Evolutionary conservation across 2,888 invertebrate species (phyloP).

Genomic region (Epinotia nisella): DNA sequence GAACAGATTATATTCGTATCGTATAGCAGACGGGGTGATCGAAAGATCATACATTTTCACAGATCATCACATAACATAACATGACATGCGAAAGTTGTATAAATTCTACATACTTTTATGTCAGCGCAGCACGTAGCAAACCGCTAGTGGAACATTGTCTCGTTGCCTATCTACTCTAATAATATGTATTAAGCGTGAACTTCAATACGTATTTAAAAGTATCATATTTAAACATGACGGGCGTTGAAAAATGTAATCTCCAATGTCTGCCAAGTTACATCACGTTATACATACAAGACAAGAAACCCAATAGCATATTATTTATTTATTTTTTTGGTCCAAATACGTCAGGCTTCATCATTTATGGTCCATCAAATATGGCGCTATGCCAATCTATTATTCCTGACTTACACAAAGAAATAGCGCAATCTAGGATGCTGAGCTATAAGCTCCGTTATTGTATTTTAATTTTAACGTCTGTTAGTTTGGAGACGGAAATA

Average conservation of each 20-base stretch:
- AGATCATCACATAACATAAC: background rate
- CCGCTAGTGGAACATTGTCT: background rate
- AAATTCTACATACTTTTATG: background rate
- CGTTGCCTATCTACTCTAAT: background rate
- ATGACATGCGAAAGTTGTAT: constrained; percentile 2
- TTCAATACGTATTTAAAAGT: constrained; percentile 3
- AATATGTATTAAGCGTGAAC: constrained; percentile 11
- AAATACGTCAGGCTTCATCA: constrained; percentile 45
- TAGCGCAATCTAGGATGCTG: constrained; percentile 17
- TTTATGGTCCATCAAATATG: constrained; percentile 45
- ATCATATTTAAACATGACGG: constrained; percentile 16
- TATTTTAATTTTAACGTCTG: constrained; percentile 12
- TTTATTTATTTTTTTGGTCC: constrained; percentile 43
- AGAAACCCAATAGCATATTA: constrained; percentile 38
- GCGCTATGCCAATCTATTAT: constrained; percentile 53
- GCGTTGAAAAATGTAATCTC: constrained; percentile 26
- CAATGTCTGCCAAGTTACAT: constrained; percentile 15
- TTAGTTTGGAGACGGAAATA: background rate
- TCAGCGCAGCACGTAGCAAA: background rate
- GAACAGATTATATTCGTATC: background rate
- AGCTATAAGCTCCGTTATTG: constrained; percentile 16
- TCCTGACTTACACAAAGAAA: constrained; percentile 13
- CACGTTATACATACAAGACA: constrained; percentile 1
- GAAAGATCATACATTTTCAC: background rate
- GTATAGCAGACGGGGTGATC: background rate